Evolutionary conservation across 2,797 vertebrate genomes (phyloP).

Genomic region (Phoxinus dragarum): DNA sequence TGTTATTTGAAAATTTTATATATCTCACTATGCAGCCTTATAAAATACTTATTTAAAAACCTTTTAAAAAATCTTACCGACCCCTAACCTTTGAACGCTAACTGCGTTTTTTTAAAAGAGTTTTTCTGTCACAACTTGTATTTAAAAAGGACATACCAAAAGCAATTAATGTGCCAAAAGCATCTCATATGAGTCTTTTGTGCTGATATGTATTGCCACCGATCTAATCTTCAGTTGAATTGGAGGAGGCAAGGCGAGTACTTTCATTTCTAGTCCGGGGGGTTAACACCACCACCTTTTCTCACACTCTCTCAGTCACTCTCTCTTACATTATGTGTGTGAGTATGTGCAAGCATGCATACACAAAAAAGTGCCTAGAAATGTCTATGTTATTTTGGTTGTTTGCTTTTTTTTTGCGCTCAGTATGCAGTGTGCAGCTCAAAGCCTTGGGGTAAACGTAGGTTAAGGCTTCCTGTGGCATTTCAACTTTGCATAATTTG

Average conservation of each 20-base stretch:
- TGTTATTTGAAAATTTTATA: too few species aligned
- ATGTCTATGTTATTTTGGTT: constrained; percentile 33
- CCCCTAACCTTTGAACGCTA: too few species aligned
- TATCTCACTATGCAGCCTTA: too few species aligned
- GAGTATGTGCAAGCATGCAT: constrained; percentile 22
- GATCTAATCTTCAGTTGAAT: constrained; percentile 12
- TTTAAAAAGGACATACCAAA: not conserved
- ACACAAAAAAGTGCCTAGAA: constrained; percentile 27
- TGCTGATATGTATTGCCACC: constrained; percentile 23
- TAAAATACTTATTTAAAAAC: too few species aligned
- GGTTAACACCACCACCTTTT: constrained; percentile 22
- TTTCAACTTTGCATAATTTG: constrained; percentile 63
- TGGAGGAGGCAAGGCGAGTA: constrained; percentile 3
- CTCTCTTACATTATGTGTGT: constrained; percentile 17
- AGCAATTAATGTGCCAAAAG: constrained; percentile 30
- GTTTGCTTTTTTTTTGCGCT: constrained; percentile 40
- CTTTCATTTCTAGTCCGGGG: constrained; percentile 13
- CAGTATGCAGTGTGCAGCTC: constrained; percentile 50
- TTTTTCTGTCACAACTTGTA: too few species aligned
- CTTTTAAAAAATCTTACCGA: too few species aligned
- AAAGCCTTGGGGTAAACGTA: constrained; percentile 54
- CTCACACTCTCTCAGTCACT: constrained; percentile 4
- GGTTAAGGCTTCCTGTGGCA: constrained; percentile 60
- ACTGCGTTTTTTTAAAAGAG: too few species aligned
- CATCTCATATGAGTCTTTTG: constrained; percentile 13